Evolutionary conservation across 1,140 invertebrate species (phyloP).

Genomic region (Lepidurus apus): DNA sequence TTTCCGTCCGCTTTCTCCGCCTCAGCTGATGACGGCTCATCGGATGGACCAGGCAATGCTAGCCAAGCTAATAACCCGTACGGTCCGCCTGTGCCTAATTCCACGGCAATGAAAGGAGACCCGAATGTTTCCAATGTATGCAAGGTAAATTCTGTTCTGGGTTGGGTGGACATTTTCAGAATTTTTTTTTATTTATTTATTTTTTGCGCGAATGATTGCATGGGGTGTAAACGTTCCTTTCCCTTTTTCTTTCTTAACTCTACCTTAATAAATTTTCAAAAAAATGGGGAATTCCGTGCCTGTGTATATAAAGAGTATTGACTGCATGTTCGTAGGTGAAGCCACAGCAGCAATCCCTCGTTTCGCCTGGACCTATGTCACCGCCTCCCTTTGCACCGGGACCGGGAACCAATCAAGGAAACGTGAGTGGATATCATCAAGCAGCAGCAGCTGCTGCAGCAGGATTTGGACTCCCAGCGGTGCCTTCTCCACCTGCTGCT

Average conservation of each 20-base stretch:
- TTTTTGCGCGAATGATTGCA: neutral
- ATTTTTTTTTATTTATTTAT: constrained; percentile 22
- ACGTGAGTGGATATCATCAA: constrained; percentile 42
- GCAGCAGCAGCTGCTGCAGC: constrained; percentile 40
- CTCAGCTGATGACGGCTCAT: constrained; percentile 36
- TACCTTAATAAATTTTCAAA: neutral
- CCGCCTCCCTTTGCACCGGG: constrained; percentile 49
- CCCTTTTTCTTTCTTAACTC: neutral
- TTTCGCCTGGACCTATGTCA: constrained; percentile 42
- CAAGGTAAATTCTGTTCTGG: constrained; percentile 59
- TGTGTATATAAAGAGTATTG: neutral
- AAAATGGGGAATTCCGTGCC: neutral
- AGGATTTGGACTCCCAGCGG: constrained; percentile 60
- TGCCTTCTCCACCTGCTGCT: constrained; percentile 69
- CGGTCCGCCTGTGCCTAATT: constrained; percentile 34
- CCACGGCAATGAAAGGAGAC: constrained; percentile 36
- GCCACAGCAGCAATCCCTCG: constrained; percentile 61
- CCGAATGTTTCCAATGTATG: constrained; percentile 54
- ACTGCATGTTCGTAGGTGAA: constrained; percentile 53
- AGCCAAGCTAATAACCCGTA: constrained; percentile 35
- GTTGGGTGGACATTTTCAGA: constrained; percentile 42
- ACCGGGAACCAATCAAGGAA: neutral
- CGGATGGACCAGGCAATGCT: constrained; percentile 38
- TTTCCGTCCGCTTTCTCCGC: constrained; percentile 40
- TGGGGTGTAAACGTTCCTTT: neutral